Base-by-base conservation (phyloP, 2,888 invertebrate genomes). In the Ditula angustiorana region DNA sequence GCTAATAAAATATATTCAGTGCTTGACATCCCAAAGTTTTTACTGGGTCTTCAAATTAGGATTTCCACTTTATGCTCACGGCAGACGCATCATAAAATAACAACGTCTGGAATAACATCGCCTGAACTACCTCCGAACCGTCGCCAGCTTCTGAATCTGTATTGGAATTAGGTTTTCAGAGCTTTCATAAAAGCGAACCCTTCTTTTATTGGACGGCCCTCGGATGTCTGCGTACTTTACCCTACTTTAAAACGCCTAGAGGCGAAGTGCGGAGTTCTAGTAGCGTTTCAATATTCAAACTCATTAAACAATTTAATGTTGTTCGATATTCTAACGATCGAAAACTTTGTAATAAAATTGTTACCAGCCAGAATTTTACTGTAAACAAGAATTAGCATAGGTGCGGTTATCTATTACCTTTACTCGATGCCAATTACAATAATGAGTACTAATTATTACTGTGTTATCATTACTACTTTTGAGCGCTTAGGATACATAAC, bases 51-150 rank as follows among this genome's bases (percentile, higher is more conserved):
- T 61, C 52, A 53, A 55, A 56, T 37, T 56, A 47, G 19, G 28
- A 37, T 62, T 56, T 28, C 13, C 44, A 28, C 49, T 62, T 62
- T 56, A 62, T 55, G 49, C 21, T 19, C 11, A 5, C 13, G 21
- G 19, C 35, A 49, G 21, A 49, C 46, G 47, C 13, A 10, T 16
- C 37, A 56, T 62, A 62, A 56, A 62, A 62, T 61, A 55, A 24
- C 46, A 16, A 7, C 23, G 24, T 13, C 13, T 46, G 21, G 23
- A 23, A 56, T 56, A 47, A 37, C 47, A 23, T 37, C 49, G 49
- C 56, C 5, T 30, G 24, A 41, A 37, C 16, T 33, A 47, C 53
- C 21, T 11, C 21, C 23, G 33, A 53, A 35, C 53, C 57, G 24
- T 26, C 30, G 30, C 41, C 8, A 10, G 13, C 19, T 7, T 30